These are phyloP conservation scores for Lepilemur ruficaudatus DNA, from an alignment of 2,797 vertebrate genomes.

Conservation along the genomic window DNA sequence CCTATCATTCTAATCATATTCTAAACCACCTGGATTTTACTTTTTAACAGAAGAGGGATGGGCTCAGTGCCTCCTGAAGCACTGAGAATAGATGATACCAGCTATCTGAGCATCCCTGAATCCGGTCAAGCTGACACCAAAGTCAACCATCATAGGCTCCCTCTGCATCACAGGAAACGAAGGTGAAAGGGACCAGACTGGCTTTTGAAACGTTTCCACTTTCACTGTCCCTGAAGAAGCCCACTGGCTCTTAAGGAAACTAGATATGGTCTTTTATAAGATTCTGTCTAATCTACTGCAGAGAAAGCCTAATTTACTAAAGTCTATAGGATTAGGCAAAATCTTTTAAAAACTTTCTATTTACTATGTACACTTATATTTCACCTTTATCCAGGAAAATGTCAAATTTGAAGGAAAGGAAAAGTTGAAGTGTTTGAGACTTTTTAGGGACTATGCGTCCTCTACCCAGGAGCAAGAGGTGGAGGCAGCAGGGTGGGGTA, in stretches of 20 bases:
- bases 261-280: background rate
- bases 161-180: background rate
- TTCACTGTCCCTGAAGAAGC: background rate
- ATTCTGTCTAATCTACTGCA: background rate
- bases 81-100: background rate
- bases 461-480: background rate
- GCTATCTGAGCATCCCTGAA: background rate
- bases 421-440: background rate
- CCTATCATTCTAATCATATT: background rate
- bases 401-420: background rate
- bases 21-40: background rate
- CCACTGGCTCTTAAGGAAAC: background rate
- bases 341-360: background rate
- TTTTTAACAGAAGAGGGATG: background rate
- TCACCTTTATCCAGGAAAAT: background rate
- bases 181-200: background rate
- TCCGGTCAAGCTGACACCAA: background rate
- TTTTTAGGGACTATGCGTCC: background rate
- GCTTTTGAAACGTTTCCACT: background rate
- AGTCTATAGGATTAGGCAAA: background rate
- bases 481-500: background rate
- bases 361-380: background rate
- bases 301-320: background rate
- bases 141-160: background rate
- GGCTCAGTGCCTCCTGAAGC: background rate